Percentiles rank a stretch among this genome's conserved stretches.
These are phyloP conservation scores for Urophycis tenuis DNA, from an alignment of 2,797 vertebrate genomes.

Conservation along the genomic window DNA sequence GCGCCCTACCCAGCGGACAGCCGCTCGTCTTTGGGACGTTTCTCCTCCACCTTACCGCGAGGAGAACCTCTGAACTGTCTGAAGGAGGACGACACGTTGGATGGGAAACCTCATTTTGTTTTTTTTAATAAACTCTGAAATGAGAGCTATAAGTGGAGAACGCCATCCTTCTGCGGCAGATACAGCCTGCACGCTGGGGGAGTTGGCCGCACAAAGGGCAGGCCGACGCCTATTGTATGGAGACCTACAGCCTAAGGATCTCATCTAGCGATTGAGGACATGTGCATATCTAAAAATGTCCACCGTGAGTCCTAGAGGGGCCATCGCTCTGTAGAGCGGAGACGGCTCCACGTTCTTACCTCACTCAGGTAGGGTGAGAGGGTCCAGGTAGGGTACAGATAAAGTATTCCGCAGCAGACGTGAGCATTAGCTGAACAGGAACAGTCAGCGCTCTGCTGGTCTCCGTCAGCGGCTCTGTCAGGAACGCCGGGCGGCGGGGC, in stretches of 20 bases:
- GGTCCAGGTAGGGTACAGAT: background rate
- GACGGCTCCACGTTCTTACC: background rate
- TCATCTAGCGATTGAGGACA: constrained; percentile 51
- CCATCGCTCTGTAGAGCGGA: background rate
- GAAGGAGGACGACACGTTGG: constrained; percentile 4
- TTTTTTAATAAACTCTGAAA: background rate
- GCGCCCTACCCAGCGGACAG: constrained; percentile 32
- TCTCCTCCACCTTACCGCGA: constrained; percentile 22
- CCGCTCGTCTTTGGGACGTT: constrained; percentile 43
- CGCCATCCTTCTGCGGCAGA: background rate
- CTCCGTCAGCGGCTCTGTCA: no score
- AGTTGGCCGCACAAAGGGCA: constrained; percentile 42
- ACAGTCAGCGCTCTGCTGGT: no score
- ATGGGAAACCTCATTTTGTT: background rate
- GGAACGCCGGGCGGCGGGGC: no score
- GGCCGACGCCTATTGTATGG: background rate
- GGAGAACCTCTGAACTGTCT: constrained; percentile 27
- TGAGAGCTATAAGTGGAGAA: background rate
- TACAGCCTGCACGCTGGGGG: constrained; percentile 40
- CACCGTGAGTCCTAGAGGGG: constrained; percentile 1
- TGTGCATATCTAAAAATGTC: constrained; percentile 42
- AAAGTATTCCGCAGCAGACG: no score
- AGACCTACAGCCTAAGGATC: constrained; percentile 52
- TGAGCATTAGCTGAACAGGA: no score
- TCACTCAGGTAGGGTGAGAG: background rate